Percentiles rank a stretch among this genome's conserved stretches.
phyloP scores from a whole-genome alignment of 2,113 vertebrate species.

The Sinosuthora webbiana region DNA sequence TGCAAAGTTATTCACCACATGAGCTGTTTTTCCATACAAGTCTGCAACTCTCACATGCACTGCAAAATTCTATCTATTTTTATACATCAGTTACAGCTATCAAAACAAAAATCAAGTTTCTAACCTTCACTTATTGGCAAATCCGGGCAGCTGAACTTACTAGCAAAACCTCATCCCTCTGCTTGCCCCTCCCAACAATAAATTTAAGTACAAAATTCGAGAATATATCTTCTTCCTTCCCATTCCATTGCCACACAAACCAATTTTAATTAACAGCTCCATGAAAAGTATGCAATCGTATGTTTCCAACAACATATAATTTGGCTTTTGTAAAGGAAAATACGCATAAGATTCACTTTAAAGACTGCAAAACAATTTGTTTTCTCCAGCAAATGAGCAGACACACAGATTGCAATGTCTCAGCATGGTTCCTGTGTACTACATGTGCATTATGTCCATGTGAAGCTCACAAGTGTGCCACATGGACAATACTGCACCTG shows the following conservation, averaged over 20 bases:
- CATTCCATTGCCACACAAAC: not conserved
- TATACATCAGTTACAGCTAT: not conserved
- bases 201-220: not conserved
- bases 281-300: not conserved
- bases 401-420: constrained; percentile 28
- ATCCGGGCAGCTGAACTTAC: not conserved
- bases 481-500: constrained; percentile 68
- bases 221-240: not conserved
- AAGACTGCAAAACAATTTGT: constrained; percentile 7
- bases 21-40: not conserved
- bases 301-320: not conserved
- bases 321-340: constrained; percentile 9
- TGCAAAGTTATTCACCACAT: not conserved
- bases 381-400: constrained; percentile 46
- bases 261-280: not conserved
- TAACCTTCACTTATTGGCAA: not conserved
- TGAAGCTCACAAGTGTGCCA: constrained; percentile 74
- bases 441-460: constrained; percentile 57
- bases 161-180: not conserved
- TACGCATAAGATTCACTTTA: not conserved
- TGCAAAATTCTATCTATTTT: not conserved
- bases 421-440: constrained; percentile 62
- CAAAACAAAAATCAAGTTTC: not conserved
- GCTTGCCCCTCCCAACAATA: not conserved
- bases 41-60: not conserved